Evolutionary conservation across 2,113 vertebrate species (phyloP).

Genomic region (Acanthisitta chloris): DNA sequence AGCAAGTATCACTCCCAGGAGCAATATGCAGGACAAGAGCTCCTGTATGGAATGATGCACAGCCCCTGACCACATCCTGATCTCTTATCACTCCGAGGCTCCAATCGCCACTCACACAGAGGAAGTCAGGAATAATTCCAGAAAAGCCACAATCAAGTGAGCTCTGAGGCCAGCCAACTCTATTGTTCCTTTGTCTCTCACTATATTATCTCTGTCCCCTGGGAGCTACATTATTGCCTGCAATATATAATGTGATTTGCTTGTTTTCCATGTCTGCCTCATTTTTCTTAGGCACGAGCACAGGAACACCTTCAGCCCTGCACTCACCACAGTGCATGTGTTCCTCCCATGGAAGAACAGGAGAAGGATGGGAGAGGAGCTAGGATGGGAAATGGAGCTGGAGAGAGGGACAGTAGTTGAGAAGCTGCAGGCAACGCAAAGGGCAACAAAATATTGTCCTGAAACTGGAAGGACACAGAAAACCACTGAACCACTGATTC

Average conservation of each 20-base stretch:
- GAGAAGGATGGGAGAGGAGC: not conserved
- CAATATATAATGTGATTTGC: constrained; percentile 45
- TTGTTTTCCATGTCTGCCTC: not conserved
- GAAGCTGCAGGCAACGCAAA: rapidly evolving
- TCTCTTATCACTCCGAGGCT: not conserved
- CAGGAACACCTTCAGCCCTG: not conserved
- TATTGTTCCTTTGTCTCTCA: constrained; percentile 39
- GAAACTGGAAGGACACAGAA: not conserved
- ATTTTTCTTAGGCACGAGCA: not conserved
- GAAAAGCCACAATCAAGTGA: not conserved
- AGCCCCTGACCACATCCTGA: not conserved
- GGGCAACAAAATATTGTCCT: not conserved
- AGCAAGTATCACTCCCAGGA: not conserved
- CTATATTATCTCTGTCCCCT: constrained; percentile 2
- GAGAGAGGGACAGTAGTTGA: not conserved
- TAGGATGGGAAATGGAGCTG: not conserved
- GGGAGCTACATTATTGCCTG: constrained; percentile 37
- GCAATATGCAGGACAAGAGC: rapidly evolving
- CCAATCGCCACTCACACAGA: rapidly evolving
- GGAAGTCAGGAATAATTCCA: constrained; percentile 1
- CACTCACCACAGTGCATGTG: rapidly evolving
- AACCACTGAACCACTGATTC: not conserved
- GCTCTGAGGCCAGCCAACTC: not conserved
- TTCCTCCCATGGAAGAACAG: not conserved
- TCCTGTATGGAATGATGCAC: rapidly evolving